Conservation (phyloP, 1,140 invertebrate species). For the Plodia interpunctella region DNA sequence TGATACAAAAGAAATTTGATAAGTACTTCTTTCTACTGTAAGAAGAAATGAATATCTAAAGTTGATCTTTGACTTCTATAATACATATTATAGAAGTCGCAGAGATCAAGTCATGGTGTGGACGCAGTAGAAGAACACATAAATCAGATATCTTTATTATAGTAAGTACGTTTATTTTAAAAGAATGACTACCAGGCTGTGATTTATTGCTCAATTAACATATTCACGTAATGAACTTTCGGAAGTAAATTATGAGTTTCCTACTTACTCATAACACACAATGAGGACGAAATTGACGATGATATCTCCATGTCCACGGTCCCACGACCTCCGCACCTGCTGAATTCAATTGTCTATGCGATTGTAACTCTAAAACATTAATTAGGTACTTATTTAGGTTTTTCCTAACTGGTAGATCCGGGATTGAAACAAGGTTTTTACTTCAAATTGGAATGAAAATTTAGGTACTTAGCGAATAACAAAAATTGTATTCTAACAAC, state of each 20-base stretch:
- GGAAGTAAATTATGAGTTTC: constrained; percentile 25
- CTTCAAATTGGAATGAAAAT: constrained; percentile 18
- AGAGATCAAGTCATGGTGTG: no score
- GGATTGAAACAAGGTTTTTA: constrained; percentile 22
- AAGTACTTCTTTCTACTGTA: no score
- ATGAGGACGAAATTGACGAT: constrained; percentile 58
- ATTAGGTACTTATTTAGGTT: constrained; percentile 50
- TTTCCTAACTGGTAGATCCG: constrained; percentile 41
- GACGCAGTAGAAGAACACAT: no score
- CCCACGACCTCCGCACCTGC: constrained; percentile 60
- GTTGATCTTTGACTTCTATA: no score
- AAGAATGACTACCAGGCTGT: not conserved
- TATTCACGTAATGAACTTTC: not conserved
- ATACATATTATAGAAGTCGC: no score
- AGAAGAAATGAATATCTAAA: no score
- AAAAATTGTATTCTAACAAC: no score
- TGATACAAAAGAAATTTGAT: no score
- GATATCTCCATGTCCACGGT: constrained; percentile 17
- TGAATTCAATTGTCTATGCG: constrained; percentile 61
- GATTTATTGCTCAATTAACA: not conserved
- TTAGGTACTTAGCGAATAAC: no score
- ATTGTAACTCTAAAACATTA: constrained; percentile 37
- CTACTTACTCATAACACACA: constrained; percentile 52
- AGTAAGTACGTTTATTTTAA: no score
- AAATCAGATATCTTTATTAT: no score